Conservation (phyloP, 2,888 invertebrate genomes). For the Nomada fucata region DNA sequence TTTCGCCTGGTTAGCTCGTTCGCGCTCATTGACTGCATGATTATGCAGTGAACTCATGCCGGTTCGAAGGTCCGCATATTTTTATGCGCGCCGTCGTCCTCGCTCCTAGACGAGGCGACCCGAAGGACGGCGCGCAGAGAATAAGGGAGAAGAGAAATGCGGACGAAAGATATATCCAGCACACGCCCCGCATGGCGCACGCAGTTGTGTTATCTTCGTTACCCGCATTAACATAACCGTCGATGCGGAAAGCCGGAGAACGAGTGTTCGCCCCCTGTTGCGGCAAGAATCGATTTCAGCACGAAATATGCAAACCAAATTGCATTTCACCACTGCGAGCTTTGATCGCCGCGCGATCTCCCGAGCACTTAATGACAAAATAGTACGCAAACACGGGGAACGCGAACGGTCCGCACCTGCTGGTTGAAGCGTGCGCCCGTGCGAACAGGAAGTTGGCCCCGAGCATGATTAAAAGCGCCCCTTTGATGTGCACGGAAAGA, state of each 20-base stretch:
- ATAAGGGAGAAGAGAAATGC: constrained; percentile 19
- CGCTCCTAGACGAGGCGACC: constrained; percentile 56
- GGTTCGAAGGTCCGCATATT: constrained; percentile 73
- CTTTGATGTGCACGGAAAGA: constrained; percentile 4
- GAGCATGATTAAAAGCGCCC: constrained; percentile 2
- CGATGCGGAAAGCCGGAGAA: constrained; percentile 64
- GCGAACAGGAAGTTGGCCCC: background rate
- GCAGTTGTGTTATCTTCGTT: constrained; percentile 68
- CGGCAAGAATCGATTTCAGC: constrained; percentile 74
- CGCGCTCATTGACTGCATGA: constrained; percentile 80
- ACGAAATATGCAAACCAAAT: constrained; percentile 80
- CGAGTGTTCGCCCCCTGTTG: constrained; percentile 59
- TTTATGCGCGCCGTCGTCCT: constrained; percentile 66
- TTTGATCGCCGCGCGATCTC: constrained; percentile 72
- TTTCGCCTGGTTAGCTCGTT: constrained; percentile 79
- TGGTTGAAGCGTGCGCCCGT: background rate
- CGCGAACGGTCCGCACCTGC: background rate
- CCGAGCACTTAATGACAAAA: constrained; percentile 65
- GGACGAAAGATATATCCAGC: constrained; percentile 64
- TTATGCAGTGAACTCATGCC: constrained; percentile 76
- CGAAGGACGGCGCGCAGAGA: constrained; percentile 54
- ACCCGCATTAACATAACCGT: constrained; percentile 71
- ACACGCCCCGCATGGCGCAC: constrained; percentile 56
- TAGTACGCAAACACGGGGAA: constrained; percentile 42
- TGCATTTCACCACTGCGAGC: constrained; percentile 72